Conservation (phyloP, 2,888 invertebrate species). For the Archaeoteleia sp. region DNA sequence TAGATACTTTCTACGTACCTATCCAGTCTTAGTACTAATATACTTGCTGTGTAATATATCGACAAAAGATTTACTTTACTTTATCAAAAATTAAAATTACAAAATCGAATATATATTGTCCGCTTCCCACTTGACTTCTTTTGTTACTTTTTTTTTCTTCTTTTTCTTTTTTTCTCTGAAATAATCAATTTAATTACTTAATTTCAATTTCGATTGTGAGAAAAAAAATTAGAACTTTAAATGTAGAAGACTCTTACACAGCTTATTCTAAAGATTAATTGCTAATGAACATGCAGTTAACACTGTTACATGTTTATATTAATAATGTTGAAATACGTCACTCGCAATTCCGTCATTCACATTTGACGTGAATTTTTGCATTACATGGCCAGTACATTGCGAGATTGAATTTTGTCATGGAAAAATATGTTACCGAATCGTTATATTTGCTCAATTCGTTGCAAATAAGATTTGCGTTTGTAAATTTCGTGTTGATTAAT, state of each 20-base stretch:
- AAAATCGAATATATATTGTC: not conserved
- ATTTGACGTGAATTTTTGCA: slow-evolving; percentile 6
- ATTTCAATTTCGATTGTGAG: slow-evolving; percentile 29
- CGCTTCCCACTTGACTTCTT: too few relatives aligned
- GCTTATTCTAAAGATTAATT: slow-evolving; percentile 56
- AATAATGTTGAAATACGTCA: slow-evolving; percentile 54
- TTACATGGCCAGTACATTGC: slow-evolving; percentile 40
- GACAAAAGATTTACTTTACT: slow-evolving; percentile 28
- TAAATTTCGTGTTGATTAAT: slow-evolving; percentile 6
- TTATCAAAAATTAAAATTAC: slow-evolving; percentile 33
- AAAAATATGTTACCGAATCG: slow-evolving; percentile 39
- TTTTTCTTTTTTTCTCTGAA: slow-evolving; percentile 8
- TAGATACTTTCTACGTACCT: slow-evolving; percentile 63
- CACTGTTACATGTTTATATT: slow-evolving; percentile 56
- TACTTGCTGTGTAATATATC: slow-evolving; percentile 57
- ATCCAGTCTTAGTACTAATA: slow-evolving; percentile 67
- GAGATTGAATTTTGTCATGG: slow-evolving; percentile 44
- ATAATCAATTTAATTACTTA: slow-evolving; percentile 13
- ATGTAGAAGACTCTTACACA: slow-evolving; percentile 50
- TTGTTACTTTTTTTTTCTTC: slow-evolving; percentile 11
- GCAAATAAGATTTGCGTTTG: slow-evolving; percentile 5
- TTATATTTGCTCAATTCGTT: slow-evolving; percentile 10
- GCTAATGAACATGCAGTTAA: slow-evolving; percentile 60
- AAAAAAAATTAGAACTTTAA: slow-evolving; percentile 39
- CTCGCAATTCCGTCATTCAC: slow-evolving; percentile 51